Conservation (phyloP, 1,140 invertebrate species). For the Linepithema humile region DNA sequence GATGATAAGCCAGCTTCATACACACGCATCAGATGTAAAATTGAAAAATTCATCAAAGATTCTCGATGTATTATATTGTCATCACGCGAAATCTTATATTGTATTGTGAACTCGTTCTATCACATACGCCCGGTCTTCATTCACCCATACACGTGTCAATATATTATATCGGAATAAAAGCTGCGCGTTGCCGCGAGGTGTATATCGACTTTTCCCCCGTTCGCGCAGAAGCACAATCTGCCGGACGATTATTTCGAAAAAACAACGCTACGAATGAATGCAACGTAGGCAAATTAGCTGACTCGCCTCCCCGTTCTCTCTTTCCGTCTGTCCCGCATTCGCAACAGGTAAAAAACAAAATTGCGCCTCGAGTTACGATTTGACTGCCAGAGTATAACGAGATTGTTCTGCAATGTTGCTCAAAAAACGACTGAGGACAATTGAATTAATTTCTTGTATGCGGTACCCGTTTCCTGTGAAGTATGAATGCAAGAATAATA, state of each 20-base stretch:
- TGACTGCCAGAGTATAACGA: conserved; percentile 28
- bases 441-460: conserved; percentile 32
- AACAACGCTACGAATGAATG: not conserved
- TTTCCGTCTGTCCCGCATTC: not conserved
- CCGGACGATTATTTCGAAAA: conserved; percentile 16
- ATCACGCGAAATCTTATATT: not conserved
- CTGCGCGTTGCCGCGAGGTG: not conserved
- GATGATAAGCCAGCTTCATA: no score
- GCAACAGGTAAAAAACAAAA: conserved; percentile 50
- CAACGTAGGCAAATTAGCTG: conserved; percentile 28
- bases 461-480: not conserved
- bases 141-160: not conserved
- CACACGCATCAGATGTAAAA: no score
- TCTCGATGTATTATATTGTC: no score
- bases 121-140: not conserved
- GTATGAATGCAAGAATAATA: conserved; percentile 7
- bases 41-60: not conserved
- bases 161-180: not conserved
- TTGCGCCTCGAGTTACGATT: conserved; percentile 25
- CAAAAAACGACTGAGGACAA: conserved; percentile 34
- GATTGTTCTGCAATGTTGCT: conserved; percentile 33
- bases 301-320: not conserved
- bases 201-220: conserved; percentile 16
- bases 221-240: not conserved
- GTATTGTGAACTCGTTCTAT: not conserved